A percentile compares a stretch with the other conserved stretches of the same genome.
phyloP scores from a whole-genome alignment of 1,140 invertebrate species.

The Maniola jurtina region DNA sequence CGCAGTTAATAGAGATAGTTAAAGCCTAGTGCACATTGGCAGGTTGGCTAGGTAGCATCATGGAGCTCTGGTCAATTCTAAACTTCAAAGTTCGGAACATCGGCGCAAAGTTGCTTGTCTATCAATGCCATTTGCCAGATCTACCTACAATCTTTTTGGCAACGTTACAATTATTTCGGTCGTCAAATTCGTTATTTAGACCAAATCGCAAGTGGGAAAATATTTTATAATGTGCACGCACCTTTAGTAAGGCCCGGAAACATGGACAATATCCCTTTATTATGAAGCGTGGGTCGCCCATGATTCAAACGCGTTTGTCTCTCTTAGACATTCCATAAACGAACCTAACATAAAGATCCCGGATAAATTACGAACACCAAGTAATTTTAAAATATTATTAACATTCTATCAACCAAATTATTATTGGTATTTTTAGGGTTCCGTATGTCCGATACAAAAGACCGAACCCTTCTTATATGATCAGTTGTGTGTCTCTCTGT shows the following conservation, averaged over 20 bases:
- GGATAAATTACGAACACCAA: constrained; percentile 23
- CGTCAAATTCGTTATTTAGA: neutral
- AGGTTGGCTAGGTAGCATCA: neutral
- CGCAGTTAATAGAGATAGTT: constrained; percentile 21
- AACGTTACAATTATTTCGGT: no score
- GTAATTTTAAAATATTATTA: constrained; percentile 25
- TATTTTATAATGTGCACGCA: neutral
- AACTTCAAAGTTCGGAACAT: no score
- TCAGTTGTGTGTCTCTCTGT: no score
- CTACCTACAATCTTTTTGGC: no score
- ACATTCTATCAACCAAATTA: constrained; percentile 24
- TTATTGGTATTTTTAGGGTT: constrained; percentile 4
- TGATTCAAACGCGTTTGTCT: constrained; percentile 33
- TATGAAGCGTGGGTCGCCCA: constrained; percentile 35
- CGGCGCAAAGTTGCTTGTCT: no score
- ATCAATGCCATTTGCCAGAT: no score
- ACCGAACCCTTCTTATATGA: no score
- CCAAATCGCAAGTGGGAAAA: neutral
- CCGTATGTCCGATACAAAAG: no score
- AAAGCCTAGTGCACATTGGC: neutral
- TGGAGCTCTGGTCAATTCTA: no score
- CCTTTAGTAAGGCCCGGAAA: constrained; percentile 28
- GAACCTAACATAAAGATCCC: constrained; percentile 34
- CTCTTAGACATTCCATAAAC: constrained; percentile 34
- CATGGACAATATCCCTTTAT: constrained; percentile 39